Evolutionary conservation across 2,113 vertebrate genomes (phyloP), one percentile per base, ranked within the genome.

Genomic region (Xenopus borealis): DNA sequence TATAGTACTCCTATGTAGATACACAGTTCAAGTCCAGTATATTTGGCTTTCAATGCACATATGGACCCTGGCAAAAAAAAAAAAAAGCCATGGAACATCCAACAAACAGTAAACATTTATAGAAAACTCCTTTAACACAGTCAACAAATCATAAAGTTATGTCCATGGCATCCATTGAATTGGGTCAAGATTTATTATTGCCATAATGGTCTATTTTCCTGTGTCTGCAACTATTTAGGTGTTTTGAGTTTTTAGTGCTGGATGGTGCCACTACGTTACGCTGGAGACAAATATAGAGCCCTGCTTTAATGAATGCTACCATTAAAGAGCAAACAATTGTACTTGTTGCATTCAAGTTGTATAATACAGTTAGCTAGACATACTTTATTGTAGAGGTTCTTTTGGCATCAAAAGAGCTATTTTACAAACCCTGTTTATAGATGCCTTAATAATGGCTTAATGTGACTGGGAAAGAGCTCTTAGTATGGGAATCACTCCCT

Each of bases 31-130:
- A 64, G 70, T 86, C 78, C 65, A 81, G 81, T 82, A 83, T 72
- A 77, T 6, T 69, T 77, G 88, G 90, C 91, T 91, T 87, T 88
- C 84, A 89, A 89, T 88, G 88, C 88, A 72, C 82, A 80, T 82
- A 81, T 79, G 84, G 85, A 86, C 88, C 82, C 78, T 78, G 53
- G 52, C 65, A 79, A 62, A 63, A 81, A 50, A 40, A 33, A 33
- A 82, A 62, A 64, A 81, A 50, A 83, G 82, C 85, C 87, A 79
- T 84, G 82, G 44, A 59, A 78, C 80, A 82, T 81, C 83, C 80
- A 67, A 67, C 44, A 68, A 82, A 79, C 46, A 81, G 88, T 89
- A 90, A 90, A 89, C 87, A 82, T 80, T 1, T 0, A 63, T 80
- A 50, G 10, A 50, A 50, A 50, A 50, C 14, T 50, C 47, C 14